phyloP scores from a whole-genome alignment of 2,113 vertebrate genomes.

The Dolichallabes microphthalmus region DNA sequence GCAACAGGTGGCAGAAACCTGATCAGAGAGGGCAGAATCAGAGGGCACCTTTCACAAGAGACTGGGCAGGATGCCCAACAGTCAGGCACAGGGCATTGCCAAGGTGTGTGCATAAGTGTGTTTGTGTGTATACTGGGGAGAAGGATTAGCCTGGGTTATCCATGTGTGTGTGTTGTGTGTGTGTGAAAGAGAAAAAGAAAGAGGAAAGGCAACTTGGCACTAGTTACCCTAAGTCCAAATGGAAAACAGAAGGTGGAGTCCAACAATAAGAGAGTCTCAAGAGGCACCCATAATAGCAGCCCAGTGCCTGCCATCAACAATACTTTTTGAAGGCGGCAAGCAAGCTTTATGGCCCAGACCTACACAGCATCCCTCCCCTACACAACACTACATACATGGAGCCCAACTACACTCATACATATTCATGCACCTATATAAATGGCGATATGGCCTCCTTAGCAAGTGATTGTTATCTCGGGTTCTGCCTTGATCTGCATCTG shows the following conservation, averaged over 20 bases:
- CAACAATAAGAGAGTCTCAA: slow-evolving; percentile 65
- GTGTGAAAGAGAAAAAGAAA: slow-evolving; percentile 8
- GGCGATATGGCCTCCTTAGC: slow-evolving; percentile 27
- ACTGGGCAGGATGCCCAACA: slow-evolving; percentile 52
- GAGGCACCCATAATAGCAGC: slow-evolving; percentile 66
- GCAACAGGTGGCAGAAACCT: slow-evolving; percentile 78
- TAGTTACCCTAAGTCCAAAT: slow-evolving; percentile 58
- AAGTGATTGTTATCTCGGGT: background rate
- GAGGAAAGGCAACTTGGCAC: slow-evolving; percentile 57
- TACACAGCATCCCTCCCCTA: slow-evolving; percentile 61
- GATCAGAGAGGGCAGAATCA: slow-evolving; percentile 64
- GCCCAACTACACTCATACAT: slow-evolving; percentile 58
- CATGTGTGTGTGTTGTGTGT: background rate
- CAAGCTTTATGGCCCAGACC: slow-evolving; percentile 53
- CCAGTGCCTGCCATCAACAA: slow-evolving; percentile 65
- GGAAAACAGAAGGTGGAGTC: slow-evolving; percentile 67
- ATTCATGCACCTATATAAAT: slow-evolving; percentile 52
- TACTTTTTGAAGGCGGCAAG: slow-evolving; percentile 57
- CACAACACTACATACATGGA: slow-evolving; percentile 48
- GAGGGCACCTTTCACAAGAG: slow-evolving; percentile 67
- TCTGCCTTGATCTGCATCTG: background rate
- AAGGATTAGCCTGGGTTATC: slow-evolving; percentile 28
- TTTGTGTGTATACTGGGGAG: slow-evolving; percentile 24
- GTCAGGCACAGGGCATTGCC: slow-evolving; percentile 43
- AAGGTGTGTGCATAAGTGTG: slow-evolving; percentile 28